These are phyloP conservation scores for Seira ritae DNA, from an alignment of 2,888 invertebrate genomes.

Conservation along the genomic window DNA sequence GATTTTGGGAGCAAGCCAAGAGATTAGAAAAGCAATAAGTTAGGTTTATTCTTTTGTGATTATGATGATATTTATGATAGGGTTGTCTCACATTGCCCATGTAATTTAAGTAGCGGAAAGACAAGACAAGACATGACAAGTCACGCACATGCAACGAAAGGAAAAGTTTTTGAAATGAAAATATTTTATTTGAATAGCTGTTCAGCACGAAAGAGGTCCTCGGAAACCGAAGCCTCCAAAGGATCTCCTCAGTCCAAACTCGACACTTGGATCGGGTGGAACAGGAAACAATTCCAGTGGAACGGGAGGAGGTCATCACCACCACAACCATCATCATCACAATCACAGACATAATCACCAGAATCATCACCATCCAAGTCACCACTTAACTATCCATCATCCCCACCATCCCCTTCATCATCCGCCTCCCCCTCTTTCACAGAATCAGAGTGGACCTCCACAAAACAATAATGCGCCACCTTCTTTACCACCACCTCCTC, in stretches of 20 bases:
- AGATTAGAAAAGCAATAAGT: constrained; percentile 57
- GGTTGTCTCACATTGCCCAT: constrained; percentile 41
- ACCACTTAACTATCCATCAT: constrained; percentile 74
- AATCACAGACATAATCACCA: constrained; percentile 73
- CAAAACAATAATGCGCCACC: constrained; percentile 23
- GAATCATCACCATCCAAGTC: constrained; percentile 74
- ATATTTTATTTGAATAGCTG: constrained; percentile 81
- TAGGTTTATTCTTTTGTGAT: neutral
- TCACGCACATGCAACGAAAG: constrained; percentile 4
- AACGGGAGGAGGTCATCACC: constrained; percentile 71
- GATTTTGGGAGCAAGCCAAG: constrained; percentile 38
- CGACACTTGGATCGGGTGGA: constrained; percentile 33
- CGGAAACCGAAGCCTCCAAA: constrained; percentile 89
- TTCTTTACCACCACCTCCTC: constrained; percentile 74
- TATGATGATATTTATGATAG: neutral
- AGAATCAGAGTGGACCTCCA: constrained; percentile 50
- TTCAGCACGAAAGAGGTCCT: constrained; percentile 97
- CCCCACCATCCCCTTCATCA: constrained; percentile 69
- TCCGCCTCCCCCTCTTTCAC: constrained; percentile 55
- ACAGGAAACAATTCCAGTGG: constrained; percentile 40
- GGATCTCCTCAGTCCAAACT: constrained; percentile 30
- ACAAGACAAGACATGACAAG: constrained; percentile 1
- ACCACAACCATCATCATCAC: constrained; percentile 73
- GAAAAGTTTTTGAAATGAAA: neutral
- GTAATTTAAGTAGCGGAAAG: too few relatives aligned